Conservation (phyloP, 2,113 vertebrate genomes). For the Dryoscopus gambensis region DNA sequence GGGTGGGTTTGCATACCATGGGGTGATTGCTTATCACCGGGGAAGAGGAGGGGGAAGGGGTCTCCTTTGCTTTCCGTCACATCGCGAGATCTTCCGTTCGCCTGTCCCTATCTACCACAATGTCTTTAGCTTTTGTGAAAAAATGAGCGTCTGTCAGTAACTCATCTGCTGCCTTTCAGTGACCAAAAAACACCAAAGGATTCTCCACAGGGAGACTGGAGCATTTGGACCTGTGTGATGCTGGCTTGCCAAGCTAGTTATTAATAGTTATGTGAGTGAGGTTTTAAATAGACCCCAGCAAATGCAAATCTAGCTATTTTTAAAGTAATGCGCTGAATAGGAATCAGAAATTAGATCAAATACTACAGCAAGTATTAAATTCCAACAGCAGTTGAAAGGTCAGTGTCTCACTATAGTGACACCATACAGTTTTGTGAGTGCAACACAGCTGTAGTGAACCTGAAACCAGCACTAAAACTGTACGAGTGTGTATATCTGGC, state of each 20-base stretch:
- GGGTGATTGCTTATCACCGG: too few relatives aligned
- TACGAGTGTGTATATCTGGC: neutral
- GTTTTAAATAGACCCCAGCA: conserved; percentile 22
- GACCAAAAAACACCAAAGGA: neutral
- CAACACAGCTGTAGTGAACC: neutral
- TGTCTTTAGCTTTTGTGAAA: neutral
- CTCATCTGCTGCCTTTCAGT: neutral
- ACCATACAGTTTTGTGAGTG: neutral
- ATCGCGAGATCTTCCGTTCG: too few relatives aligned
- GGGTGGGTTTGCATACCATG: too few relatives aligned
- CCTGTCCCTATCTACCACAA: too few relatives aligned
- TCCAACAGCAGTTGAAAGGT: neutral
- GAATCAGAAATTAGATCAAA: neutral
- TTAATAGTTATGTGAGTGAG: neutral
- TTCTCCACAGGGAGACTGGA: neutral
- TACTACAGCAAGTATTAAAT: neutral
- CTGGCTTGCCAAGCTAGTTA: neutral
- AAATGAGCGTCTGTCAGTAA: neutral
- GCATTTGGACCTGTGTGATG: neutral
- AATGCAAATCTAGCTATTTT: conserved; percentile 31
- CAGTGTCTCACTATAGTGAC: neutral
- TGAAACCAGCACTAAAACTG: conserved; percentile 28
- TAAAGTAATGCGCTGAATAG: neutral
- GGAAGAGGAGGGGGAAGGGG: too few relatives aligned
- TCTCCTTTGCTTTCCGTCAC: too few relatives aligned